Evolutionary conservation across 1,140 invertebrate genomes (phyloP), one percentile per base, ranked within the genome.

Genomic region (Paramacrobiotus metropolitanus): DNA sequence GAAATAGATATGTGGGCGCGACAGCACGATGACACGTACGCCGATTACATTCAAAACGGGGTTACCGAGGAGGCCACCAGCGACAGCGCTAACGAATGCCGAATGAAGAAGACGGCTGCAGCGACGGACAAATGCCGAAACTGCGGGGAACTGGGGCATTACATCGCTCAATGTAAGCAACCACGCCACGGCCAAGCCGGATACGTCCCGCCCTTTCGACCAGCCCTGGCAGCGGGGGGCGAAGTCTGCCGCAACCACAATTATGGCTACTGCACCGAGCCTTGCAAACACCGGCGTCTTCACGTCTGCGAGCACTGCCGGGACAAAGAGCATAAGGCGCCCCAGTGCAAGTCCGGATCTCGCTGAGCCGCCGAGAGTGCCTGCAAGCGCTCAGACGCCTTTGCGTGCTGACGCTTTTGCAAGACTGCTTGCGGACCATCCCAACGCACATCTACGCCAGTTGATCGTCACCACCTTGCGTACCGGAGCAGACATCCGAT

Each of bases 191-290:
- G n/a, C n/a, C n/a, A n/a, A n/a, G n/a, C n/a, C n/a, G n/a, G n/a
- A n/a, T n/a, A n/a, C n/a, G n/a, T n/a, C n/a, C n/a, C n/a, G n/a
- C n/a, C n/a, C n/a, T n/a, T n/a, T n/a, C n/a, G n/a, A n/a, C n/a
- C n/a, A n/a, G n/a, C n/a, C n/a, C n/a, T n/a, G n/a, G n/a, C n/a
- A n/a, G n/a, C n/a, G n/a, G n/a, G n/a, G n/a, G 48, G 24, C 21
- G 48, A 55, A 24, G 48, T 55, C 48, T 55, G 48, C 24, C 48
- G 48, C 15, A 55, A 55, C 48, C 24, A 20, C 48, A 55, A 55
- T 21, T 9, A 24, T 24, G 48, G 24, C 15, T 4, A 18, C 9
- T 55, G 48, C 24, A 9, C 9, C 24, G 15, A 4, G 9, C 24
- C 48, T 24, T 9, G 15, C 48, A 24, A 40, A 40, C 24, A 21